Conservation (phyloP, 2,113 vertebrate species). For the Oryzias javanicus region DNA sequence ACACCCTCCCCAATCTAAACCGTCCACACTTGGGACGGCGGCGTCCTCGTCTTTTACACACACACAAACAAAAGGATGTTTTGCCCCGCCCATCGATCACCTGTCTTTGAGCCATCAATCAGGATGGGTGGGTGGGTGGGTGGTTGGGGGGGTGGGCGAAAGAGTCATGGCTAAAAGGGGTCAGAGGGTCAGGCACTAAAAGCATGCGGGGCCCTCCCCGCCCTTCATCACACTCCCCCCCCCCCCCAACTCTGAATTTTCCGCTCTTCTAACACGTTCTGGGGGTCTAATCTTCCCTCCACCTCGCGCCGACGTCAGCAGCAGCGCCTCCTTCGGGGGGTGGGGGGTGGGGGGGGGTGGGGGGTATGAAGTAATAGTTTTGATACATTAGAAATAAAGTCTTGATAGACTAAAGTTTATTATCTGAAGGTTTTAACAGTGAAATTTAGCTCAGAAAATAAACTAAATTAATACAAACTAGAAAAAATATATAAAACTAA, state of each 20-base stretch:
- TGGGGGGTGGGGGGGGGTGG: no score
- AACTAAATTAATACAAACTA: no score
- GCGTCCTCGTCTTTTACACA: constrained; percentile 39
- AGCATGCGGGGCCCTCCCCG: constrained; percentile 51
- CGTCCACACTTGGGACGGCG: constrained; percentile 43
- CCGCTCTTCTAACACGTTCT: constrained; percentile 44
- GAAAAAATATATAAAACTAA: no score
- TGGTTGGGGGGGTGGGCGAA: background rate
- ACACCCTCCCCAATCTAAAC: constrained; percentile 36
- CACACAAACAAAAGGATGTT: constrained; percentile 55
- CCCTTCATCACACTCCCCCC: constrained; percentile 22
- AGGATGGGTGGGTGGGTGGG: constrained; percentile 16
- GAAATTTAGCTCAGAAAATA: no score
- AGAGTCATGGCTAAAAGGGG: constrained; percentile 70
- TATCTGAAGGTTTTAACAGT: no score
- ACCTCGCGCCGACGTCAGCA: constrained; percentile 19
- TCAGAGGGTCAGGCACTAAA: constrained; percentile 65
- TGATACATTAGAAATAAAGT: no score
- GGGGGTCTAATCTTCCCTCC: constrained; percentile 17
- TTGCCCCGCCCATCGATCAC: constrained; percentile 60
- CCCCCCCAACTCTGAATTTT: constrained; percentile 15
- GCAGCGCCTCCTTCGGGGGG: background rate
- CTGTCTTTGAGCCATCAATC: constrained; percentile 65
- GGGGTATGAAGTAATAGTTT: no score
- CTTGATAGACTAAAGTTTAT: no score